Base-by-base conservation (phyloP, 2,113 vertebrate genomes). In the Jaculus jaculus region DNA sequence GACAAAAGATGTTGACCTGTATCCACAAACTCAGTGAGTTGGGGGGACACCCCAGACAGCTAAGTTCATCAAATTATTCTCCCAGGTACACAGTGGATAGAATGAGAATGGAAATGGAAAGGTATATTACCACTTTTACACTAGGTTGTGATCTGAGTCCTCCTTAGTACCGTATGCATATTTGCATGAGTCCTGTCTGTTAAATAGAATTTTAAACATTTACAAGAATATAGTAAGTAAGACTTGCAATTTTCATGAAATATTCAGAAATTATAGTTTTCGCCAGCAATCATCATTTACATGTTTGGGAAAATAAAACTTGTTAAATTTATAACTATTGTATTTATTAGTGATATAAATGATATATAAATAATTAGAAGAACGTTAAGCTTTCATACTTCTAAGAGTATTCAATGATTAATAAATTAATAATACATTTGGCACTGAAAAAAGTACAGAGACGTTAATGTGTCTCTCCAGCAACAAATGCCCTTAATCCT, bases 131-230 rank as follows among this genome's bases (percentile, higher is more conserved):
- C 42, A 65, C 78, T 80, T 94, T 39, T 51, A 63, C 47, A 39
- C 17, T 58, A 81, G 8, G 24, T 68, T 87, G 89, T 90, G 15
- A 3, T 88, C 30, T 84, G 66, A 39, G 6, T 68, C 54, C 68
- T 88, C 74, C 90, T 68, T 82, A 90, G 60, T 84, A 80, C 58
- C 51, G 1, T 60, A 90, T 90, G 51, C 18, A 42, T 5, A 34
- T 88, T 85, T 85, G 86, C 68, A 24, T 71, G 71, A 92, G 30
- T 18, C 0, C 26, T 85, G 13, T 71, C 78, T 92, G 61, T 60
- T 84, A 95, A 80, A 80, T 72, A 68, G 80, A 68, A 21, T 89
- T 91, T 96, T 92, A 94, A 97, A 87, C 61, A 93, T 86, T 93
- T 85, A 85, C 34, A 92, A 83, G 78, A 82, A 80, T 66, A 73